Percentiles rank a stretch among this genome's conserved stretches.
phyloP scores from a whole-genome alignment of 2,113 vertebrate species.

The Xiphophorus couchianus region DNA sequence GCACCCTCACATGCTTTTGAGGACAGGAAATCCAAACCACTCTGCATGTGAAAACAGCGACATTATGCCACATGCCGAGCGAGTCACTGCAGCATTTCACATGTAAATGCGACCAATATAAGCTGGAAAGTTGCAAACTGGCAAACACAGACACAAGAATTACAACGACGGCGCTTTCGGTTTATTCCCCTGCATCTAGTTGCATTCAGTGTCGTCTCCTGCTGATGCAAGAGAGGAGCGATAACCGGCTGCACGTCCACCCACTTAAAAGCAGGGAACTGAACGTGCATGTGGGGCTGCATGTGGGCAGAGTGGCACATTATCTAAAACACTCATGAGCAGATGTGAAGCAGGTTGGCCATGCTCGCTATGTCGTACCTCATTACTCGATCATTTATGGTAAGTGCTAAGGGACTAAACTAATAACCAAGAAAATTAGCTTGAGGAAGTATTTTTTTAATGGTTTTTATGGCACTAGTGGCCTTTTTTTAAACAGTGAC shows the following conservation, averaged over 20 bases:
- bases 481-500: too few relatives aligned
- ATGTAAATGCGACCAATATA: constrained; percentile 13
- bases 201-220: neutral
- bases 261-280: neutral
- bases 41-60: constrained; percentile 22
- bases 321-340: neutral
- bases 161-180: neutral
- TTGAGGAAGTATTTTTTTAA: neutral
- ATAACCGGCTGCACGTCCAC: neutral
- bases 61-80: neutral
- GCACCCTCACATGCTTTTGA: constrained; percentile 25
- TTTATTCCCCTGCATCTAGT: constrained; percentile 16
- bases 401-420: neutral
- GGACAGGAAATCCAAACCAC: constrained; percentile 29
- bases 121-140: neutral
- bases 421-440: neutral
- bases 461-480: too few relatives aligned
- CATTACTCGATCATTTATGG: neutral
- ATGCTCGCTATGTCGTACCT: neutral
- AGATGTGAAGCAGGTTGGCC: neutral
- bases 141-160: constrained; percentile 2
- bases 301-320: neutral
- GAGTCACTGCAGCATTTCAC: constrained; percentile 11
- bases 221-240: constrained; percentile 3
- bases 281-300: neutral